Base-by-base conservation (phyloP, 2,113 vertebrate genomes). In the Vidua macroura region DNA sequence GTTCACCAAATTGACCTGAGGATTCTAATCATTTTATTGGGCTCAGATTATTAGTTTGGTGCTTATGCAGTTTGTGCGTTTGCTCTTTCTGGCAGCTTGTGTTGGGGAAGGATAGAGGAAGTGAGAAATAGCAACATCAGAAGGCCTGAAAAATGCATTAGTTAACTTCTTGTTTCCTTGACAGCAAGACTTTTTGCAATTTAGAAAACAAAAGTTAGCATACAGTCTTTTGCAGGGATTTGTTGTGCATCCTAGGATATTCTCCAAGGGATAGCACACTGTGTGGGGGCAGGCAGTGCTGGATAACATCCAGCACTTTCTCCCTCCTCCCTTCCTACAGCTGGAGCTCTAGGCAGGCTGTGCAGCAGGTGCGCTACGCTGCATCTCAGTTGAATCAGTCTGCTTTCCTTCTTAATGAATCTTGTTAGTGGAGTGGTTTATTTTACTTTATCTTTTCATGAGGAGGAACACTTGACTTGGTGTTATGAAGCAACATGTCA, bases 371-470 rank as follows among this genome's bases (percentile, higher is more conserved):
- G 92, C 30, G 0, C 35, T n/a, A 13, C 2, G 51, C 80, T 72
- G 51, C 22, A n/a, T 90, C 78, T 75, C 27, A 0, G 72, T 73
- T 93, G 73, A 86, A 86, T 95, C 80, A 67, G 77, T 39, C 92
- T 95, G 80, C 91, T 92, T 95, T 48, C 66, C 86, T 69, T 73
- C 95, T 89, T 92, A 97, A 95, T 86, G 91, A 85, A 88, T 95
- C 90, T 87, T 92, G 78, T 91, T 86, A 93, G 90, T 77, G 24
- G 92, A 94, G 62, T 70, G 66, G 49, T 93, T 96, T 92, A 86
- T 81, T 95, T 96, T 92, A 75, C 68, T 77, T 93, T 93, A 82
- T 95, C 95, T 90, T 93, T 97, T 97, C 44, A 92, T 74, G 37
- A 91, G 66, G 46, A 82, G 39, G 55, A 90, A 67, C 73, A 90